These are phyloP conservation scores for Cossypha polioptera DNA, from an alignment of 2,797 vertebrate species.

Conservation along the genomic window DNA sequence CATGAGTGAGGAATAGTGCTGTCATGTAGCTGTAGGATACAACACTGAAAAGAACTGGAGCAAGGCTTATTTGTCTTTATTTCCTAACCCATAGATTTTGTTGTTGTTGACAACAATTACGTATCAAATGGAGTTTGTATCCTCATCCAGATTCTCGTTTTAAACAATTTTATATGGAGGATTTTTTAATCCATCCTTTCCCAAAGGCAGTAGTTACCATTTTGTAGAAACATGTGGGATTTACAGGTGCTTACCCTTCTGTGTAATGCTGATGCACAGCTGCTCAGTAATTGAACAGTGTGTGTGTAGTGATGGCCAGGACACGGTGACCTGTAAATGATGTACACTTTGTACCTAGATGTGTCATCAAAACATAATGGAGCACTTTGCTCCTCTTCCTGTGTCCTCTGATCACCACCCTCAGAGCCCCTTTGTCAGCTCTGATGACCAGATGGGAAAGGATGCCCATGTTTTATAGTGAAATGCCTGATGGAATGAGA, in stretches of 20 bases:
- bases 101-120: not conserved
- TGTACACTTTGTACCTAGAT: not conserved
- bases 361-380: not conserved
- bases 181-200: not conserved
- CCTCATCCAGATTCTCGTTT: not conserved
- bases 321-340: not conserved
- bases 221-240: not conserved
- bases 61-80: not conserved
- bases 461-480: not conserved
- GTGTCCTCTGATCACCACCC: not conserved
- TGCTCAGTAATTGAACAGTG: not conserved
- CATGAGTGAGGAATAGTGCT: not conserved
- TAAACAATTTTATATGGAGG: not conserved
- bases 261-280: not conserved
- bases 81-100: not conserved
- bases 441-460: not conserved
- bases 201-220: not conserved
- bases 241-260: not conserved
- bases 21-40: not conserved
- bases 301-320: not conserved
- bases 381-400: not conserved
- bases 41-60: not conserved
- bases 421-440: not conserved
- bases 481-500: not conserved
- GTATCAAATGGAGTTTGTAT: not conserved